Conservation (phyloP, 2,113 vertebrate species). For the Anhinga rufa region DNA sequence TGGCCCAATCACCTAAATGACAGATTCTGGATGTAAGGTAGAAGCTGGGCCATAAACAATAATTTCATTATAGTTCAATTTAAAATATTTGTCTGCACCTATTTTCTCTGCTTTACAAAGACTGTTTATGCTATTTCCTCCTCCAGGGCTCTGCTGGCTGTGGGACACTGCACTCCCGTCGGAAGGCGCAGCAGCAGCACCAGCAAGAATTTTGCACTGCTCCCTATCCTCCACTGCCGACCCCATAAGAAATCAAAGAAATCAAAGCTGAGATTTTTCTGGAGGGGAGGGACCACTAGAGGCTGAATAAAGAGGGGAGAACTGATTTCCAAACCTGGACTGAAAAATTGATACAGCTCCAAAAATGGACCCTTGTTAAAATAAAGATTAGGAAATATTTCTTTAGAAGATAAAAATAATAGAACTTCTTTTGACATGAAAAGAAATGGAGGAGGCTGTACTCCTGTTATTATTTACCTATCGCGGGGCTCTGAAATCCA, state of each 20-base stretch:
- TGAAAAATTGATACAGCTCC: background rate
- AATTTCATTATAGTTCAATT: conserved; percentile 44
- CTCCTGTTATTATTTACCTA: background rate
- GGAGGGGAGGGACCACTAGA: background rate
- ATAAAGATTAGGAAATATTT: background rate
- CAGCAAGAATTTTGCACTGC: background rate
- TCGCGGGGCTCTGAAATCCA: background rate
- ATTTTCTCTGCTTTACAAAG: conserved; percentile 3
- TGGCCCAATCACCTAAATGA: conserved; percentile 56
- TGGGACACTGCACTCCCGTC: background rate
- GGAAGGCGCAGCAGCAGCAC: background rate
- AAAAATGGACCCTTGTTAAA: background rate
- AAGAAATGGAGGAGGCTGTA: background rate
- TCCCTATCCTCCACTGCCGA: background rate
- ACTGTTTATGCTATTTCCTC: background rate
- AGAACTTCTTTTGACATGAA: background rate
- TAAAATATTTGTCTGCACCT: conserved; percentile 28
- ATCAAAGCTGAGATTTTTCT: background rate
- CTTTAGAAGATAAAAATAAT: background rate
- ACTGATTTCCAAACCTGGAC: background rate
- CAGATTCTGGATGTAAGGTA: conserved; percentile 54
- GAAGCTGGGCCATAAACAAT: conserved; percentile 45
- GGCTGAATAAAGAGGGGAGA: background rate
- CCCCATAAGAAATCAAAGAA: background rate
- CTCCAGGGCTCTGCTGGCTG: background rate